Percentiles rank a stretch among this genome's conserved stretches.
Conservation (phyloP, 2,113 vertebrate species). For the Pangasianodon hypophthalmus region DNA sequence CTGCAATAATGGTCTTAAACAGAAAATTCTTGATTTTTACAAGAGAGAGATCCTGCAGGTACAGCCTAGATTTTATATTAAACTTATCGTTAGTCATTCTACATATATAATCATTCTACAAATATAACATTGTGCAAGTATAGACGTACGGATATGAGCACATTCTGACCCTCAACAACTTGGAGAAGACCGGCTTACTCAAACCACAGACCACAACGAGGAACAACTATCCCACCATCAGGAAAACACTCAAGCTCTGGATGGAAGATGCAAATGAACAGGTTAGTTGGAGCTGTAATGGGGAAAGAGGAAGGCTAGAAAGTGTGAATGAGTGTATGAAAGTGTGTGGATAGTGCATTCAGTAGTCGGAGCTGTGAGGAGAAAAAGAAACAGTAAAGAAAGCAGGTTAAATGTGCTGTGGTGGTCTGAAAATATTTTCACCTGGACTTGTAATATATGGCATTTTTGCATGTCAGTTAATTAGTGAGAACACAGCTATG, state of each 20-base stretch:
- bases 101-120: not conserved
- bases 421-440: no score
- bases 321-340: not conserved
- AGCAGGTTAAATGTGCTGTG: no score
- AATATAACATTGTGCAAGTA: slow-evolving; percentile 59
- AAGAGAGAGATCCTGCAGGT: slow-evolving; percentile 96
- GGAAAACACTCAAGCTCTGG: slow-evolving; percentile 95
- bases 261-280: slow-evolving; percentile 98
- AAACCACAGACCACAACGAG: slow-evolving; percentile 82
- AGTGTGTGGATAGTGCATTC: not conserved
- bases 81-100: no score
- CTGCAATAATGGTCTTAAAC: slow-evolving; percentile 95
- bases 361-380: not conserved
- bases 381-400: not conserved
- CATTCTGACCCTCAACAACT: slow-evolving; percentile 88
- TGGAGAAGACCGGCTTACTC: slow-evolving; percentile 91
- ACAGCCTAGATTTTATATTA: not conserved
- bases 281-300: slow-evolving; percentile 63
- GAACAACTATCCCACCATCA: slow-evolving; percentile 94
- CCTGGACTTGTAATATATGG: not conserved
- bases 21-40: slow-evolving; percentile 93
- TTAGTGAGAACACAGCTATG: not conserved
- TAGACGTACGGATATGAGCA: slow-evolving; percentile 97
- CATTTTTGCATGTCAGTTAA: not conserved
- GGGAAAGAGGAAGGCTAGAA: not conserved